These are phyloP conservation scores for Lymantria dispar DNA, from an alignment of 2,888 invertebrate genomes.

Conservation along the genomic window DNA sequence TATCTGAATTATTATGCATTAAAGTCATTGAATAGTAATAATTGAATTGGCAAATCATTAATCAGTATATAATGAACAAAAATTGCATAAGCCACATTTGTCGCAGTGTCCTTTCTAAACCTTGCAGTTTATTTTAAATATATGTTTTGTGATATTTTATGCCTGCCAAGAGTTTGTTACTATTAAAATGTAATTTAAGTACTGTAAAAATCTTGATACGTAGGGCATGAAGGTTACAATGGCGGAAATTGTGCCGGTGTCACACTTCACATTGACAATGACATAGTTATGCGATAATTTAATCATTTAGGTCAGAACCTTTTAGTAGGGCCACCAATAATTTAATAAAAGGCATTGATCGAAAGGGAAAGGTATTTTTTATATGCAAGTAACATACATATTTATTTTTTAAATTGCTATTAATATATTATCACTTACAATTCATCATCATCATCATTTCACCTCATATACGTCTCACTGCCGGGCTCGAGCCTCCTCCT, in stretches of 20 bases:
- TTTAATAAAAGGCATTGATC: slow-evolving; percentile 16
- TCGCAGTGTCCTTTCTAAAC: slow-evolving; percentile 24
- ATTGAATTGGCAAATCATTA: background rate
- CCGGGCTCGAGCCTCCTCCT: no score
- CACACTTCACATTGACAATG: slow-evolving; percentile 35
- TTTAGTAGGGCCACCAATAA: slow-evolving; percentile 14
- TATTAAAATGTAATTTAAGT: slow-evolving; percentile 11
- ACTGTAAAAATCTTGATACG: slow-evolving; percentile 44
- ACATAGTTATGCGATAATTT: slow-evolving; percentile 33
- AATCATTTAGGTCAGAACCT: slow-evolving; percentile 26
- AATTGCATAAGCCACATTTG: slow-evolving; percentile 19
- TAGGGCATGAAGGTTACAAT: slow-evolving; percentile 53
- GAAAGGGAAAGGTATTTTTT: slow-evolving; percentile 26
- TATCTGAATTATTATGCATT: background rate
- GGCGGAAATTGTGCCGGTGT: slow-evolving; percentile 36
- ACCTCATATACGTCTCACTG: no score
- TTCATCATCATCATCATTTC: no score
- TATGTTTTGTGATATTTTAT: slow-evolving; percentile 4
- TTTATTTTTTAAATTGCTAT: no score
- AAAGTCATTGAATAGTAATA: background rate
- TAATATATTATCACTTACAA: no score
- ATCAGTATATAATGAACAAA: slow-evolving; percentile 13
- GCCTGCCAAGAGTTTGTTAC: slow-evolving; percentile 9
- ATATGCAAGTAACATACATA: no score
- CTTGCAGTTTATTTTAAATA: slow-evolving; percentile 24